phyloP scores from a whole-genome alignment of 2,888 invertebrate genomes.

The Dicycla oo region DNA sequence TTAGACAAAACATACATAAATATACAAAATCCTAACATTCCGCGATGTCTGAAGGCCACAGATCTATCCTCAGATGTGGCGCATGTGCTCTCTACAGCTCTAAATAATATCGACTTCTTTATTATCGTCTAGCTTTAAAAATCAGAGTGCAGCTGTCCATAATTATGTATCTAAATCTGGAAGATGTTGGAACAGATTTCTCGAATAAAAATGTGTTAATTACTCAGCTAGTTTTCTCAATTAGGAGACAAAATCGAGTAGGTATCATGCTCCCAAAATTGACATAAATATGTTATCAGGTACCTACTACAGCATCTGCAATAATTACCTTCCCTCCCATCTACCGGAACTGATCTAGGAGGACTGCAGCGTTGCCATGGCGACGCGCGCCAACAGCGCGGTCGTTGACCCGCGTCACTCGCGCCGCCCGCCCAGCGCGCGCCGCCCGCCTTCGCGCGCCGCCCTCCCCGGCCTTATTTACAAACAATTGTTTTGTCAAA shows the following conservation, averaged over 20 bases:
- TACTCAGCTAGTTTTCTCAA: too few relatives aligned
- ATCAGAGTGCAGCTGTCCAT: not conserved
- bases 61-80: constrained; percentile 9
- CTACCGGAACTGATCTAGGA: constrained; percentile 58
- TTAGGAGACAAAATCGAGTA: too few relatives aligned
- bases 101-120: constrained; percentile 11
- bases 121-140: not conserved
- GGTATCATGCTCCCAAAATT: not conserved
- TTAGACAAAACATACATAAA: constrained; percentile 23
- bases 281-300: not conserved
- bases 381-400: constrained; percentile 75
- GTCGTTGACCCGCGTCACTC: constrained; percentile 74
- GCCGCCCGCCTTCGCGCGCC: constrained; percentile 76
- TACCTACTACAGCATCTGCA: constrained; percentile 10
- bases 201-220: too few relatives aligned
- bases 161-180: not conserved
- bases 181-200: not conserved
- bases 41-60: constrained; percentile 39
- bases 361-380: constrained; percentile 74
- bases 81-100: constrained; percentile 1
- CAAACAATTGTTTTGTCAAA: constrained; percentile 71
- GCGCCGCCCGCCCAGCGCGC: constrained; percentile 75
- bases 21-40: constrained; percentile 33
- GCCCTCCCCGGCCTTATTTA: constrained; percentile 70
- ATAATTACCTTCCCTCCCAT: constrained; percentile 22